Conservation (phyloP, 1,140 invertebrate genomes). For the Pseudomyrmex cubaensis region DNA sequence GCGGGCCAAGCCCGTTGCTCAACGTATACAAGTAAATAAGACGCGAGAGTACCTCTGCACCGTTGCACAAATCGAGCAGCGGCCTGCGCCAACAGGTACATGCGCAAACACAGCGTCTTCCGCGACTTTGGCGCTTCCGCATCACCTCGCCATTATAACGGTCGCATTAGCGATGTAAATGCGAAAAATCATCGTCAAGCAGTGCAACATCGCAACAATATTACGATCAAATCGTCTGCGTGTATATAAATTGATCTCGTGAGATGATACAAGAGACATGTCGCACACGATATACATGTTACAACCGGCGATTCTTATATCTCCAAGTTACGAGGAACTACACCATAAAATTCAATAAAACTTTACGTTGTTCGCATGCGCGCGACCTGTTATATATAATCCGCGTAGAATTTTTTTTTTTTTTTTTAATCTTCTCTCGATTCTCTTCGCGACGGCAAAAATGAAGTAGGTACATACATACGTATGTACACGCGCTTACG, state of each 20-base stretch:
- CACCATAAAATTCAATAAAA: slow-evolving; percentile 59
- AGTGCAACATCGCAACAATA: not conserved
- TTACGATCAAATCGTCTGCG: not conserved
- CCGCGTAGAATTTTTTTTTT: slow-evolving; percentile 50
- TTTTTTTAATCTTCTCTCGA: not conserved
- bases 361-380: slow-evolving; percentile 55
- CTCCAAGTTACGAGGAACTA: slow-evolving; percentile 27
- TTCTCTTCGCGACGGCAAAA: not conserved
- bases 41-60: slow-evolving; percentile 20
- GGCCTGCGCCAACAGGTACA: slow-evolving; percentile 73
- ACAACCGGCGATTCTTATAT: slow-evolving; percentile 29
- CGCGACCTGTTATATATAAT: slow-evolving; percentile 57
- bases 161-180: not conserved
- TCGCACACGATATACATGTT: not conserved
- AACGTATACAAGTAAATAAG: slow-evolving; percentile 36
- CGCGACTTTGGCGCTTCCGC: slow-evolving; percentile 14
- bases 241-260: not conserved
- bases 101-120: slow-evolving; percentile 65
- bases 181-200: not conserved
- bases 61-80: slow-evolving; percentile 43
- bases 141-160: not conserved
- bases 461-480: not conserved
- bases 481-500: not conserved
- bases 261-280: not conserved
- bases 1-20: slow-evolving; percentile 6